Evolutionary conservation across 2,888 invertebrate genomes (phyloP).

Genomic region (Cataglyphis cursor): DNA sequence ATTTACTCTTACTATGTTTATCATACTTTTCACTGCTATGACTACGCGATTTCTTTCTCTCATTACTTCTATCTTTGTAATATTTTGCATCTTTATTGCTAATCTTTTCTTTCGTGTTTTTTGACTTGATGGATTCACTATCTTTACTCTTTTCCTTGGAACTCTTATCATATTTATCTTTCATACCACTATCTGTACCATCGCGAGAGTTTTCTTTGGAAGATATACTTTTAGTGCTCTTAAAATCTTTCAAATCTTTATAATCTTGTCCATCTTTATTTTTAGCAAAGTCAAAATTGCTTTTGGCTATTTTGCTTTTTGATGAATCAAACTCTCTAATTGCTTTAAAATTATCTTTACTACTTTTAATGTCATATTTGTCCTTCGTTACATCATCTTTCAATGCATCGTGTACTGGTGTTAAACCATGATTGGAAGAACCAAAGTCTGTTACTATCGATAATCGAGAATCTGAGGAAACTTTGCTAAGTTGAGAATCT

Average conservation of each 20-base stretch:
- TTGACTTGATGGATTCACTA: conserved; percentile 67
- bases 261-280: conserved; percentile 76
- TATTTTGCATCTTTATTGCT: conserved; percentile 73
- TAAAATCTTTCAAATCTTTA: conserved; percentile 75
- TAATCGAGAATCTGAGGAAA: conserved; percentile 89
- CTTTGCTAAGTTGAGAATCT: conserved; percentile 89
- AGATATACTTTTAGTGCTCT: conserved; percentile 73
- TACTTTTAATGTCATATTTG: conserved; percentile 85
- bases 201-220: conserved; percentile 83
- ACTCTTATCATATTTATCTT: conserved; percentile 80
- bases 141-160: conserved; percentile 79
- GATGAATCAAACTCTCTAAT: conserved; percentile 79
- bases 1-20: conserved; percentile 76
- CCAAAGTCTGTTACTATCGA: conserved; percentile 88
- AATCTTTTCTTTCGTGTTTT: conserved; percentile 74
- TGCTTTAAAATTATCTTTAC: conserved; percentile 82
- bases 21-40: conserved; percentile 74
- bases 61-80: conserved; percentile 75
- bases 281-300: conserved; percentile 79
- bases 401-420: conserved; percentile 75
- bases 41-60: conserved; percentile 74
- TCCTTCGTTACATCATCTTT: conserved; percentile 84
- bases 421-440: conserved; percentile 85
- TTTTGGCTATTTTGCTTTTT: conserved; percentile 75
- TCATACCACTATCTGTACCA: conserved; percentile 76